Conservation (phyloP, 1,140 invertebrate genomes). For the Drosophila orosa region DNA sequence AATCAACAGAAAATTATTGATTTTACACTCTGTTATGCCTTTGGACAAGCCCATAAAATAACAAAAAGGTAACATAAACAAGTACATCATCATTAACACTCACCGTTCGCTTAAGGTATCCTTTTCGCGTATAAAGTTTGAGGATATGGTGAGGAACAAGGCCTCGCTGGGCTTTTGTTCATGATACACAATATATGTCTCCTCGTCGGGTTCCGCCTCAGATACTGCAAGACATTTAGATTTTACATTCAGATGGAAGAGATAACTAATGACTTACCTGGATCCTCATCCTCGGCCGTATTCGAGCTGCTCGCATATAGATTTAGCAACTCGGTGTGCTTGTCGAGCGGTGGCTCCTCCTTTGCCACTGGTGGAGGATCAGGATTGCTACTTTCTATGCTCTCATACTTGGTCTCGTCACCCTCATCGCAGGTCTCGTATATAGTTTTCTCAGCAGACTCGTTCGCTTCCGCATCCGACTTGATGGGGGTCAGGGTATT, state of each 20-base stretch:
- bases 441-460: constrained; percentile 31
- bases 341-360: constrained; percentile 29
- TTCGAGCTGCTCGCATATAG: constrained; percentile 40
- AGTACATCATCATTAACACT: neutral
- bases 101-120: constrained; percentile 78
- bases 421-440: constrained; percentile 64
- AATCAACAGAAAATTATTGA: neutral
- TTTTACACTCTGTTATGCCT: too few species aligned
- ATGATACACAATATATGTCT: constrained; percentile 72
- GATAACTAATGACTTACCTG: constrained; percentile 26
- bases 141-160: constrained; percentile 77
- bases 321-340: constrained; percentile 56
- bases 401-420: constrained; percentile 50
- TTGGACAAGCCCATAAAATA: neutral
- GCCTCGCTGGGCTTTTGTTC: constrained; percentile 62
- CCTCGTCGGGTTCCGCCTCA: constrained; percentile 77
- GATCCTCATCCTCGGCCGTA: constrained; percentile 43
- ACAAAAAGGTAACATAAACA: neutral
- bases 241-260: neutral
- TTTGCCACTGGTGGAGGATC: neutral
- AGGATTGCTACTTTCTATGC: constrained; percentile 18
- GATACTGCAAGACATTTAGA: constrained; percentile 54
- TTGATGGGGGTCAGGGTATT: constrained; percentile 53
- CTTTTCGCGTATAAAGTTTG: constrained; percentile 80
- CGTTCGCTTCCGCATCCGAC: constrained; percentile 6